phyloP scores from a whole-genome alignment of 2,113 vertebrate genomes.

The Plecotus auritus region DNA sequence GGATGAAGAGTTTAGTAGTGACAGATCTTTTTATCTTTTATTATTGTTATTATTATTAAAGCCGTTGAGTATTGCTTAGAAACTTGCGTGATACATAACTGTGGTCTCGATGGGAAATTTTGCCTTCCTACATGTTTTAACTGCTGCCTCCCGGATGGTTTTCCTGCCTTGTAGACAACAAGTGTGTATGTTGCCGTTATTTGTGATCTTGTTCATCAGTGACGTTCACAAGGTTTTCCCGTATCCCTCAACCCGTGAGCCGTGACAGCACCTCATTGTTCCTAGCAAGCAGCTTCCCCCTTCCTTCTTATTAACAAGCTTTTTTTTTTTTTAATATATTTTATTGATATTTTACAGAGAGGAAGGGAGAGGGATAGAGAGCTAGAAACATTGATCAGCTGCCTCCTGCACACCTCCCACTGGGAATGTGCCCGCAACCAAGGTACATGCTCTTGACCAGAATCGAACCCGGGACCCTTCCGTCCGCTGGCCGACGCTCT shows the following conservation, averaged over 20 bases:
- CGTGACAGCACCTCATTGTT: not conserved
- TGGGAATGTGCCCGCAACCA: too few species aligned
- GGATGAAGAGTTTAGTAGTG: not conserved
- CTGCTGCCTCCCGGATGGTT: not conserved
- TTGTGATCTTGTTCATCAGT: conserved; percentile 5
- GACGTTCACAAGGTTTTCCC: not conserved
- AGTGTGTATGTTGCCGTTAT: not conserved
- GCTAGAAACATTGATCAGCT: too few species aligned
- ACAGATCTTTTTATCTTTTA: not conserved
- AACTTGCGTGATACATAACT: not conserved
- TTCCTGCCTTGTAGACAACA: conserved; percentile 5
- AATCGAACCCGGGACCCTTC: too few species aligned
- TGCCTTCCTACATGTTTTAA: not conserved
- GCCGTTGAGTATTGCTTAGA: not conserved
- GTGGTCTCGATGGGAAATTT: not conserved
- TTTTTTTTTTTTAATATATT: not conserved
- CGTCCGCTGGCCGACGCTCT: too few species aligned
- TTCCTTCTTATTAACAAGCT: not conserved
- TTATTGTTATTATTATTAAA: not conserved
- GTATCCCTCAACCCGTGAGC: not conserved
- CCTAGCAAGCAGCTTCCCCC: not conserved
- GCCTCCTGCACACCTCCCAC: too few species aligned
- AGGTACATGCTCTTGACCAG: too few species aligned
- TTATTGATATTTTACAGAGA: too few species aligned
- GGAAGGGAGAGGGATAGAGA: too few species aligned